Percentiles rank a stretch among this genome's conserved stretches.
Evolutionary conservation across 2,797 vertebrate genomes (phyloP).

Genomic region (Buphagus erythrorhynchus): DNA sequence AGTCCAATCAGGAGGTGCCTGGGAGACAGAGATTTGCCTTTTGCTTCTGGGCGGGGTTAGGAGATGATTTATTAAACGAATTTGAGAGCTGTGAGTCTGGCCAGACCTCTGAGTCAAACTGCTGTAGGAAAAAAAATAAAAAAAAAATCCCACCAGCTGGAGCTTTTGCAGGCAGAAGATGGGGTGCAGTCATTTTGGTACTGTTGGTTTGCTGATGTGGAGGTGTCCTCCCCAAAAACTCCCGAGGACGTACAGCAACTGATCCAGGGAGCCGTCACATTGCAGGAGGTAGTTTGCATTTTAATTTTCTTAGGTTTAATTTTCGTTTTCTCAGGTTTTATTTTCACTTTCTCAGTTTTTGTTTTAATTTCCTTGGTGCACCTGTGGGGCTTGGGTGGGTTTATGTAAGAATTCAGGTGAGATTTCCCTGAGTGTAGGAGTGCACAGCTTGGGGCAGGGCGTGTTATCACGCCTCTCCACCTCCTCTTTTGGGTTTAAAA

Average conservation of each 20-base stretch:
- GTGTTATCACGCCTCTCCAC: accelerated
- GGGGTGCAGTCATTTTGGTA: background rate
- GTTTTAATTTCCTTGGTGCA: background rate
- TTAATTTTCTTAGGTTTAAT: background rate
- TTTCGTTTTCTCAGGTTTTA: background rate
- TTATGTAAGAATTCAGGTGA: background rate
- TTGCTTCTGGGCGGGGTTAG: slow-evolving; percentile 49
- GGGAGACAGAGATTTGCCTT: slow-evolving; percentile 61
- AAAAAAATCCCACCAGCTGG: background rate
- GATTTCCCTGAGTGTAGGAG: background rate
- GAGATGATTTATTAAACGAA: slow-evolving; percentile 59
- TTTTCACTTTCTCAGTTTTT: background rate
- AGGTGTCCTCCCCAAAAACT: background rate
- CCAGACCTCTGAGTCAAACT: slow-evolving; percentile 27
- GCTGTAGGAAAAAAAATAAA: background rate
- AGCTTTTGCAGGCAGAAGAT: background rate
- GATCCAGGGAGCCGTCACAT: background rate
- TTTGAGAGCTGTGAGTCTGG: slow-evolving; percentile 38
- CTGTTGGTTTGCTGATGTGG: background rate
- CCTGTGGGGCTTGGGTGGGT: background rate
- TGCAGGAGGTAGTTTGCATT: slow-evolving; percentile 13
- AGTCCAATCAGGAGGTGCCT: slow-evolving; percentile 56
- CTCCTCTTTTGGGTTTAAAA: background rate
- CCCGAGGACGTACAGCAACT: background rate
- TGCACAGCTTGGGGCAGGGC: accelerated